Conservation (phyloP, 2,888 invertebrate genomes). For the Ophion obscuratus region DNA sequence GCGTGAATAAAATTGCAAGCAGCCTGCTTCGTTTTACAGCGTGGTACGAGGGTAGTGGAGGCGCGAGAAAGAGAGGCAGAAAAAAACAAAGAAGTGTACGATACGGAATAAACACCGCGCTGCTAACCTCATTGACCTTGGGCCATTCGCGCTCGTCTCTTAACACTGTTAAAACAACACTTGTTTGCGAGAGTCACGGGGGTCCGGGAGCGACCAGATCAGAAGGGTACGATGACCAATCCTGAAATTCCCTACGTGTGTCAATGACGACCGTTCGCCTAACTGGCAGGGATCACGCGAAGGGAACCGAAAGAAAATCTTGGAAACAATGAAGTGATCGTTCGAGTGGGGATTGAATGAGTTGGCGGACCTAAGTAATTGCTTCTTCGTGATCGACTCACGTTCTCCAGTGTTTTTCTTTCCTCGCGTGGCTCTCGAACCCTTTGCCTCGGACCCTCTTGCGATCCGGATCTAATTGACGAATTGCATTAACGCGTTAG, state of each 20-base stretch:
- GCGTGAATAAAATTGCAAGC: constrained; percentile 36
- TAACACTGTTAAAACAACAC: constrained; percentile 35
- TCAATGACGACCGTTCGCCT: no score
- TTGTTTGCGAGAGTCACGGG: constrained; percentile 27
- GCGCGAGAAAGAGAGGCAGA: not conserved
- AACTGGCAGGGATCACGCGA: not conserved
- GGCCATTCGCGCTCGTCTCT: constrained; percentile 12
- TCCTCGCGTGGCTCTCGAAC: constrained; percentile 44
- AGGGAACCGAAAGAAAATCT: constrained; percentile 40
- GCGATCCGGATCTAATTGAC: constrained; percentile 72
- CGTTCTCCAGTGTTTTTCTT: constrained; percentile 70
- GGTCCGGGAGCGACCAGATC: not conserved
- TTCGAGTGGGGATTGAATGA: constrained; percentile 29
- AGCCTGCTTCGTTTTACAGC: constrained; percentile 43
- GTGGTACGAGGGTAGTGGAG: not conserved
- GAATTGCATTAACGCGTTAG: constrained; percentile 73
- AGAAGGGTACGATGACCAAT: no score
- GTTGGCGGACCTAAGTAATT: constrained; percentile 48
- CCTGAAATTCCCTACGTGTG: no score
- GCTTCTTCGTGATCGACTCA: constrained; percentile 68
- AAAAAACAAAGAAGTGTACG: not conserved
- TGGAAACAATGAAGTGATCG: constrained; percentile 42
- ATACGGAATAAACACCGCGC: not conserved
- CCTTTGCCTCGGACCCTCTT: constrained; percentile 51
- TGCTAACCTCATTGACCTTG: constrained; percentile 18